Evolutionary conservation across 2,113 vertebrate genomes (phyloP).

Genomic region (Vidua chalybeata): DNA sequence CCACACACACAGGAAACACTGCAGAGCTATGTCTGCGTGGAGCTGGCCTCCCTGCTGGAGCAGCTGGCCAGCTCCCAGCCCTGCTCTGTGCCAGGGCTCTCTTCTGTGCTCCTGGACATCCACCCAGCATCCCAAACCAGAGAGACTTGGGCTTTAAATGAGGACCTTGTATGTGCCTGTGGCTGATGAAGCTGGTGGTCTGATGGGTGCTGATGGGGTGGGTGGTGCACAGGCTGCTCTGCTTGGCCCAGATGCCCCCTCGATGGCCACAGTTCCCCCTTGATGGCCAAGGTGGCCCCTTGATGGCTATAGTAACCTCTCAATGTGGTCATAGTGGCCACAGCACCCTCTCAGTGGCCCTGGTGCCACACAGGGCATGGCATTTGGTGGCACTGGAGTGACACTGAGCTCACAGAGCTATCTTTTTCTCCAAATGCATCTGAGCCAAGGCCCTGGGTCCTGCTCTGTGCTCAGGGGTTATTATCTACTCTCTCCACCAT

Average conservation of each 20-base stretch:
- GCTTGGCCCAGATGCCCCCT: neutral
- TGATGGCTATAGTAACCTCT: rapidly evolving
- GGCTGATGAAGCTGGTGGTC: neutral
- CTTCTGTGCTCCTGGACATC: neutral
- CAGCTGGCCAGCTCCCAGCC: neutral
- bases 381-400: neutral
- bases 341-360: rapidly evolving
- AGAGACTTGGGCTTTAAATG: neutral
- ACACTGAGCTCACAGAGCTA: neutral
- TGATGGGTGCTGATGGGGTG: neutral
- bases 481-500: too few relatives aligned
- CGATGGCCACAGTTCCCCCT: neutral
- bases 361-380: neutral
- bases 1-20: neutral
- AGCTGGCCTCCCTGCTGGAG: neutral
- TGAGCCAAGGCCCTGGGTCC: neutral
- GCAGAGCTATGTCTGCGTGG: neutral
- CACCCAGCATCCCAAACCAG: neutral
- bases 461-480: neutral
- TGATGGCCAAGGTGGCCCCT: neutral
- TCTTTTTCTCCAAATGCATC: neutral
- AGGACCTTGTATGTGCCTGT: rapidly evolving
- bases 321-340: neutral
- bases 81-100: neutral
- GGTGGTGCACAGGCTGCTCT: neutral